Evolutionary conservation across 92 coral and sea anemone species (phyloP).

Genomic region (Bergia sp.): DNA sequence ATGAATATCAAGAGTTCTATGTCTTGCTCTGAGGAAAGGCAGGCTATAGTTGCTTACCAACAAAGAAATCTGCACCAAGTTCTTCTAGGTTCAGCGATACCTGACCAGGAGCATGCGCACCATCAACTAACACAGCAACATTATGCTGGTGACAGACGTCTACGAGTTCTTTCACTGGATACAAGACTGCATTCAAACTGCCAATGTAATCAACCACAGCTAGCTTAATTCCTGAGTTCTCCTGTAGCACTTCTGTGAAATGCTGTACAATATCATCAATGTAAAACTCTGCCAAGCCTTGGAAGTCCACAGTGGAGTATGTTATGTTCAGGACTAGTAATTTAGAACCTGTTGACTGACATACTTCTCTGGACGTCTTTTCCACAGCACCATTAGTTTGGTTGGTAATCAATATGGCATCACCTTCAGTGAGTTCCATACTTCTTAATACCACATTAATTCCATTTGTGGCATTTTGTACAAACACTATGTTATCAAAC

Average conservation of each 20-base stretch:
- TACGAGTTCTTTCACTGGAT: slow-evolving; percentile 70
- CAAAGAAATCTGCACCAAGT: slow-evolving; percentile 85
- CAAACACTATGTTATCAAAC: slow-evolving; percentile 68
- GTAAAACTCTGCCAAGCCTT: slow-evolving; percentile 66
- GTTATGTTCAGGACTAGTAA: slow-evolving; percentile 76
- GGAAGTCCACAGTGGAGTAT: slow-evolving; percentile 70
- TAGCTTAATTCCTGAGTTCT: slow-evolving; percentile 66
- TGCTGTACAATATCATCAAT: slow-evolving; percentile 75
- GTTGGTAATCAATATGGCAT: slow-evolving; percentile 70
- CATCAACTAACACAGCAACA: slow-evolving; percentile 79
- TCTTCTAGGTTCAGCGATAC: slow-evolving; percentile 73
- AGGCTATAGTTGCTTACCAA: slow-evolving; percentile 57
- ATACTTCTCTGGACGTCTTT: slow-evolving; percentile 69
- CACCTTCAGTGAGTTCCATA: slow-evolving; percentile 68
- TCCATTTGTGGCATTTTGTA: slow-evolving; percentile 75
- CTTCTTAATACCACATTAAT: slow-evolving; percentile 63
- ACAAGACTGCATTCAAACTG: slow-evolving; percentile 67
- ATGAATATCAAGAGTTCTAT: no score
- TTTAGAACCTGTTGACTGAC: slow-evolving; percentile 67
- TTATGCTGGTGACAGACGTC: slow-evolving; percentile 72
- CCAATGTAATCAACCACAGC: slow-evolving; percentile 84
- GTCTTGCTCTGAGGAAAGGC: no score
- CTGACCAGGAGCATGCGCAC: slow-evolving; percentile 93
- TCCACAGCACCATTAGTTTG: slow-evolving; percentile 79
- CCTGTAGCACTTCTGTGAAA: slow-evolving; percentile 65